Evolutionary conservation across 2,797 vertebrate species (phyloP), one percentile per base, ranked within the genome.

Genomic region (Fringilla coelebs): DNA sequence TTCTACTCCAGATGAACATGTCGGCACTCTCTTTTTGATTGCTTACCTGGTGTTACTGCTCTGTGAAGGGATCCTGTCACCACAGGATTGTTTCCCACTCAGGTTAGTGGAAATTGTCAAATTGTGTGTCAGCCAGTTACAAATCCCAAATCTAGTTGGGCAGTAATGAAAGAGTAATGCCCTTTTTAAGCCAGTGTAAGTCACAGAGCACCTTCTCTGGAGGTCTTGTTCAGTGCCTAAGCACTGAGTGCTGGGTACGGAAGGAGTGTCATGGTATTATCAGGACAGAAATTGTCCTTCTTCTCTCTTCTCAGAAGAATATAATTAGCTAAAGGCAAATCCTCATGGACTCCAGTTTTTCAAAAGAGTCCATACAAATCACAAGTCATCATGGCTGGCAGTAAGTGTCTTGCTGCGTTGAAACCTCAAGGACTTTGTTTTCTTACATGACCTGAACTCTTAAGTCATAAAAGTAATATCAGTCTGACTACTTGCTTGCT

Each of bases 291-390:
- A 66, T 51, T 36, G 6, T 43, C 41, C 41, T 49, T 15, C 34
- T 79, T 24, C 32, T 78, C 1, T 80, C 73, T 90, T 66, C 68
- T 80, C 14, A 24, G 38, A 89, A 87, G 43, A 62, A 31, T 81
- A 76, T 73, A 43, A 58, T 74, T 83, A 87, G 26, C 54, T 78
- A 58, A 75, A 89, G 55, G n/a, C 45, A 95, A 94, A 85, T 17
- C 28, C 7, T 79, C 36, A 77, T 4, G 24, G 54, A 55, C 19
- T 84, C 29, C 36, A 60, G n/a, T 34, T 76, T 88, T 87, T 72
- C 45, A 31, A 61, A 89, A 92, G 36, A 85, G n/a, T 25, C 19
- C 40, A 31, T 60, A 43, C 11, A 89, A 93, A 51, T 82, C 48
- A 81, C 24, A 75, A 83, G 32, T 29, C 77, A 54, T 45, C 13